phyloP scores from a whole-genome alignment of 2,888 invertebrate species.

The Ophion ellenae region DNA sequence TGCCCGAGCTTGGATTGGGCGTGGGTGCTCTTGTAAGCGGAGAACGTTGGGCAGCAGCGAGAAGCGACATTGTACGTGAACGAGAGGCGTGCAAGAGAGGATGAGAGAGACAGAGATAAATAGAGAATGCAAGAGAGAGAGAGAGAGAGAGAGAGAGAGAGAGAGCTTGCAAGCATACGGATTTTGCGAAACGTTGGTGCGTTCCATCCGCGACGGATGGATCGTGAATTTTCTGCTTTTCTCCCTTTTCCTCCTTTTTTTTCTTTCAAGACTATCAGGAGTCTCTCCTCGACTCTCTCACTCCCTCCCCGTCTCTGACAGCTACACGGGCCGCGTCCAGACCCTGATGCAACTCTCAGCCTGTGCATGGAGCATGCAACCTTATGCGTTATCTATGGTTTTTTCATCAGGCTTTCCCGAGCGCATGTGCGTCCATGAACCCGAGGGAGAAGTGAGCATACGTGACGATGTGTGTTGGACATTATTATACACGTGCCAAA shows the following conservation, averaged over 20 bases:
- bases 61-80: slow-evolving; percentile 59
- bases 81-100: slow-evolving; percentile 57
- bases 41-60: slow-evolving; percentile 41
- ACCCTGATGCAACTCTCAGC: neutral
- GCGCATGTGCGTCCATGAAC: slow-evolving; percentile 17
- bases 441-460: slow-evolving; percentile 47
- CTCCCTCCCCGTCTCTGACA: slow-evolving; percentile 14
- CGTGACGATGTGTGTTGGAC: slow-evolving; percentile 40
- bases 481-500: slow-evolving; percentile 39
- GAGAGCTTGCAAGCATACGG: slow-evolving; percentile 49
- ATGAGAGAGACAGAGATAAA: slow-evolving; percentile 44
- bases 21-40: slow-evolving; percentile 69
- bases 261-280: slow-evolving; percentile 52
- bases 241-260: slow-evolving; percentile 54
- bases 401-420: slow-evolving; percentile 62
- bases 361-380: too few species aligned
- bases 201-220: slow-evolving; percentile 61
- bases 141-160: slow-evolving; percentile 33
- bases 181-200: slow-evolving; percentile 62
- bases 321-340: neutral
- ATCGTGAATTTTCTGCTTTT: slow-evolving; percentile 50
- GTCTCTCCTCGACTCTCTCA: slow-evolving; percentile 3
- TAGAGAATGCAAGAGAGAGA: slow-evolving; percentile 41
- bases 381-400: slow-evolving; percentile 49
- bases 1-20: slow-evolving; percentile 67